A percentile compares a stretch with the other conserved stretches of the same genome.
Conservation (phyloP, 2,797 vertebrate genomes). For the Chiroxiphia lanceolata region DNA sequence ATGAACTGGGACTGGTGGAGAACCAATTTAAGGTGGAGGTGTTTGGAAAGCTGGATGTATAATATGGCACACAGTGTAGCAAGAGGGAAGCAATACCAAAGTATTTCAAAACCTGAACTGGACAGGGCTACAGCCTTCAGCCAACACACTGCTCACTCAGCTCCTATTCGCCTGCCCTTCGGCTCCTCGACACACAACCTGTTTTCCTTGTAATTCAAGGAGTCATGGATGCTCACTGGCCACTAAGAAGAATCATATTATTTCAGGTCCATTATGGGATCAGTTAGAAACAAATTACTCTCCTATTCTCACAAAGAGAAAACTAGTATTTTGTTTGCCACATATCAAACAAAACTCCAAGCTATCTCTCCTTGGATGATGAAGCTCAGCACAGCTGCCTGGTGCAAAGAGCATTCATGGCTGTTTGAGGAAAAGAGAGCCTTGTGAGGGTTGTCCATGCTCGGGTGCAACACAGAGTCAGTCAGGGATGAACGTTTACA, state of each 20-base stretch:
- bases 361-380: neutral
- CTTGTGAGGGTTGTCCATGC: neutral
- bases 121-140: neutral
- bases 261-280: neutral
- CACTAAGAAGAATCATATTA: neutral
- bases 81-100: neutral
- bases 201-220: neutral
- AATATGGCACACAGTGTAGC: neutral
- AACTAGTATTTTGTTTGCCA: neutral
- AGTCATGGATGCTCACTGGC: neutral
- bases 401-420: neutral
- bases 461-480: rapidly evolving
- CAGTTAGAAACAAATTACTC: neutral
- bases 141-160: neutral
- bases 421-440: neutral
- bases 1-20: neutral
- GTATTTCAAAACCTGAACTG: neutral
- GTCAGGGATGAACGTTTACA: rapidly evolving
- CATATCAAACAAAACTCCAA: neutral
- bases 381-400: neutral
- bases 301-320: neutral
- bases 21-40: neutral
- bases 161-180: neutral
- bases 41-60: neutral
- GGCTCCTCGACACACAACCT: neutral